Evolutionary conservation across 2,888 invertebrate genomes (phyloP).

Genomic region (Scaptomyza parva): DNA sequence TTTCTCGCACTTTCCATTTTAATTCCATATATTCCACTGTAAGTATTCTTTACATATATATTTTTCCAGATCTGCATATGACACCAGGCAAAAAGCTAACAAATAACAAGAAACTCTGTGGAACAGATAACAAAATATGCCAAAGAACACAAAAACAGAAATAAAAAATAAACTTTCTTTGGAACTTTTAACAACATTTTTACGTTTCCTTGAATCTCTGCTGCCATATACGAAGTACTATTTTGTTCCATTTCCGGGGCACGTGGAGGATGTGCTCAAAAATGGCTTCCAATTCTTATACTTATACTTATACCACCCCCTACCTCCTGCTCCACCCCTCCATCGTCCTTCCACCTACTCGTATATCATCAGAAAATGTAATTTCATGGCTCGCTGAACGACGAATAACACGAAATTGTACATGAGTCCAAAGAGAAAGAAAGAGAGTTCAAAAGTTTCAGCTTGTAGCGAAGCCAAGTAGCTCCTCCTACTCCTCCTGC

Average conservation of each 20-base stretch:
- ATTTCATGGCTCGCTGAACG: slow-evolving; percentile 85
- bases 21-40: background rate
- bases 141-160: slow-evolving; percentile 10
- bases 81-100: slow-evolving; percentile 29
- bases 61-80: slow-evolving; percentile 8
- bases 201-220: slow-evolving; percentile 69
- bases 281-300: slow-evolving; percentile 54
- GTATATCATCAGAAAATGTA: slow-evolving; percentile 76
- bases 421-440: slow-evolving; percentile 28
- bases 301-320: background rate
- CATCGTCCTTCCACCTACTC: background rate
- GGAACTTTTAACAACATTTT: slow-evolving; percentile 72
- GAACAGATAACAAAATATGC: slow-evolving; percentile 42
- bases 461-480: slow-evolving; percentile 66
- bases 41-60: background rate
- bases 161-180: slow-evolving; percentile 52
- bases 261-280: slow-evolving; percentile 18
- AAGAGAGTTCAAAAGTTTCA: slow-evolving; percentile 75
- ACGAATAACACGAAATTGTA: slow-evolving; percentile 59
- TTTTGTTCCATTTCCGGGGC: slow-evolving; percentile 9
- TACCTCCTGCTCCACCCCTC: background rate
- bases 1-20: background rate
- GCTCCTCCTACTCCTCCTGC: background rate
- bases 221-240: slow-evolving; percentile 17
- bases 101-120: slow-evolving; percentile 31